A percentile compares a stretch with the other conserved stretches of the same genome.
These are phyloP conservation scores for Hippocampus guttulatus DNA, from an alignment of 2,113 vertebrate genomes.

Conservation along the genomic window DNA sequence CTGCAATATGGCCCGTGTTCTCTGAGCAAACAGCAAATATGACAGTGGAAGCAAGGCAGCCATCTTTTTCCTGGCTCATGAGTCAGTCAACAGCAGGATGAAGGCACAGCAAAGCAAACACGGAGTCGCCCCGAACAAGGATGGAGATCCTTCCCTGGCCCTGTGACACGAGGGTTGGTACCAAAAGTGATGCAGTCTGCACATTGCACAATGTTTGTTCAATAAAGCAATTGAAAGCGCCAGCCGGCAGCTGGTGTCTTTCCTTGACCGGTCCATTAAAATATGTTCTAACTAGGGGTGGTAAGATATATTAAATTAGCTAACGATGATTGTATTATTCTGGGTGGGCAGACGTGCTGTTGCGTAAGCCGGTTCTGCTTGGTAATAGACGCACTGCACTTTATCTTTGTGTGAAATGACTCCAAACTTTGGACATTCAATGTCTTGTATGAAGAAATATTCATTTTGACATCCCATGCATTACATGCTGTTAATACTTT, in stretches of 20 bases:
- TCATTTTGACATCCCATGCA: too few species aligned
- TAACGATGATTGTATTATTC: neutral
- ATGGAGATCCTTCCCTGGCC: constrained; percentile 26
- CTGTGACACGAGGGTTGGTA: neutral
- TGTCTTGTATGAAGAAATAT: too few species aligned
- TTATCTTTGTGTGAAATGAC: too few species aligned
- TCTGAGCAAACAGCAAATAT: constrained; percentile 23
- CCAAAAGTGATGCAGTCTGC: neutral
- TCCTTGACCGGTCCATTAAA: too few species aligned
- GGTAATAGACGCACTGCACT: too few species aligned
- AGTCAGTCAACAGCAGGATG: constrained; percentile 9
- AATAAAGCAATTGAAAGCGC: too few species aligned
- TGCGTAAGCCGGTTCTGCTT: too few species aligned
- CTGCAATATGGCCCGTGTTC: constrained; percentile 18
- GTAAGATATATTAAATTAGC: neutral
- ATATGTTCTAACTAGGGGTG: neutral
- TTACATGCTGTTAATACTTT: too few species aligned
- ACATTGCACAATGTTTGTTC: too few species aligned
- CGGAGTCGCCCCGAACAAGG: constrained; percentile 23
- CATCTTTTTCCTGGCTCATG: constrained; percentile 23
- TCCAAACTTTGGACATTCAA: too few species aligned
- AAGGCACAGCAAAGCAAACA: constrained; percentile 31
- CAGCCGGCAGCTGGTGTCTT: too few species aligned
- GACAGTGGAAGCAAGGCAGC: constrained; percentile 29
- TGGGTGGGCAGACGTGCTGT: too few species aligned